Evolutionary conservation across 1,140 invertebrate genomes (phyloP).

Genomic region (Megalonaias nervosa): DNA sequence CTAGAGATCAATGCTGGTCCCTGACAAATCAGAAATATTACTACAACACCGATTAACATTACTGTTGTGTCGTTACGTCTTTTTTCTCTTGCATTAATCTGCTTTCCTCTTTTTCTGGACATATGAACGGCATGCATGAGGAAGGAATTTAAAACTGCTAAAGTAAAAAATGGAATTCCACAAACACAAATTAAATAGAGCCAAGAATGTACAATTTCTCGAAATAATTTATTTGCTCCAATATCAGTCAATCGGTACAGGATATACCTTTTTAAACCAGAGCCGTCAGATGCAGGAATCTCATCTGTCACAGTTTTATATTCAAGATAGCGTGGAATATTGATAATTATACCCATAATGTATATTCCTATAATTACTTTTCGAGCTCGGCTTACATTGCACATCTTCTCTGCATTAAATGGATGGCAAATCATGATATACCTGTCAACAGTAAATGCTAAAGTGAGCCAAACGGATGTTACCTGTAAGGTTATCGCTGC

Average conservation of each 20-base stretch:
- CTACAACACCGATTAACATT: conserved; percentile 70
- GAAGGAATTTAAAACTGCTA: conserved; percentile 67
- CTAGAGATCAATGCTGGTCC: conserved; percentile 67
- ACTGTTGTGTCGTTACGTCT: conserved; percentile 69
- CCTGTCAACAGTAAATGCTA: conserved; percentile 70
- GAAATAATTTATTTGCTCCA: conserved; percentile 59
- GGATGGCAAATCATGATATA: conserved; percentile 73
- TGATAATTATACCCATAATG: conserved; percentile 58
- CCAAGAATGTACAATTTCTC: conserved; percentile 67
- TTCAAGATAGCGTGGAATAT: conserved; percentile 69
- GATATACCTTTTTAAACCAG: conserved; percentile 33
- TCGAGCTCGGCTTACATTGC: conserved; percentile 57
- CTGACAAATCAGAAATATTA: conserved; percentile 70
- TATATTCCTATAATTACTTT: conserved; percentile 60
- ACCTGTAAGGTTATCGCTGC: conserved; percentile 67
- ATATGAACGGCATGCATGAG: conserved; percentile 68
- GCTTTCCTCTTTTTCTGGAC: conserved; percentile 60
- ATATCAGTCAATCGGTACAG: conserved; percentile 54
- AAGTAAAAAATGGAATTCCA: conserved; percentile 66
- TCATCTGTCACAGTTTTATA: conserved; percentile 48
- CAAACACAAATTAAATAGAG: conserved; percentile 68
- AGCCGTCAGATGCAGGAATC: conserved; percentile 16
- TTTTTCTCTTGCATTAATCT: conserved; percentile 66
- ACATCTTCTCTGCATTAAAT: conserved; percentile 67
- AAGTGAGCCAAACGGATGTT: conserved; percentile 70